Percentiles rank a stretch among this genome's conserved stretches.
These are phyloP conservation scores for Rhorus exstirpatorius DNA, from an alignment of 2,888 invertebrate genomes.

Conservation along the genomic window DNA sequence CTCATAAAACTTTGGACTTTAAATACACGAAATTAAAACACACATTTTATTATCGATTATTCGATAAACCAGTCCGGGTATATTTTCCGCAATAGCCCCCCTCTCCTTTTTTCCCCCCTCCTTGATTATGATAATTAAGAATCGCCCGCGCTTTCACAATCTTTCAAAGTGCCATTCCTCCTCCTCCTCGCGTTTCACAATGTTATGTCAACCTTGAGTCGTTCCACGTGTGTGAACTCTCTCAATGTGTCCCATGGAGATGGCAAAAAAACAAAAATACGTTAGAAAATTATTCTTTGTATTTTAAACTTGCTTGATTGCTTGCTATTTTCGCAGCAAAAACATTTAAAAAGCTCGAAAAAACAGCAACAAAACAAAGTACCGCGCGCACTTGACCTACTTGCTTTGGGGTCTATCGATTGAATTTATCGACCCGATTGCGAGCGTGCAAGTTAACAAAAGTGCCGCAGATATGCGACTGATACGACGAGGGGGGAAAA, in stretches of 20 bases:
- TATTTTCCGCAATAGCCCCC: neutral
- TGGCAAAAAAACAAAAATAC: neutral
- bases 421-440: conserved; percentile 65
- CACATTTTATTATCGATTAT: conserved; percentile 44
- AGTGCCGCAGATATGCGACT: neutral
- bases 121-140: neutral
- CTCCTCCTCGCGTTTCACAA: conserved; percentile 23
- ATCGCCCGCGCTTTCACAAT: conserved; percentile 1
- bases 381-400: conserved; percentile 54
- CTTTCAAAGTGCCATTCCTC: neutral
- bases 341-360: conserved; percentile 55
- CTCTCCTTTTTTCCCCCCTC: too few relatives aligned
- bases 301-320: neutral
- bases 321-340: neutral
- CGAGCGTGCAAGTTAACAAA: conserved; percentile 19
- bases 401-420: conserved; percentile 56
- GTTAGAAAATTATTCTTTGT: neutral
- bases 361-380: too few relatives aligned
- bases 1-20: neutral
- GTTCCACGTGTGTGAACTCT: neutral
- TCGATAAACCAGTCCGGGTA: conserved; percentile 7
- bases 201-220: conserved; percentile 4
- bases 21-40: conserved; percentile 9
- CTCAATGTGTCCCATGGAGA: neutral
- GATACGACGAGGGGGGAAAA: neutral